Conservation (phyloP, 2,113 vertebrate genomes). For the Bufo gargarizans region DNA sequence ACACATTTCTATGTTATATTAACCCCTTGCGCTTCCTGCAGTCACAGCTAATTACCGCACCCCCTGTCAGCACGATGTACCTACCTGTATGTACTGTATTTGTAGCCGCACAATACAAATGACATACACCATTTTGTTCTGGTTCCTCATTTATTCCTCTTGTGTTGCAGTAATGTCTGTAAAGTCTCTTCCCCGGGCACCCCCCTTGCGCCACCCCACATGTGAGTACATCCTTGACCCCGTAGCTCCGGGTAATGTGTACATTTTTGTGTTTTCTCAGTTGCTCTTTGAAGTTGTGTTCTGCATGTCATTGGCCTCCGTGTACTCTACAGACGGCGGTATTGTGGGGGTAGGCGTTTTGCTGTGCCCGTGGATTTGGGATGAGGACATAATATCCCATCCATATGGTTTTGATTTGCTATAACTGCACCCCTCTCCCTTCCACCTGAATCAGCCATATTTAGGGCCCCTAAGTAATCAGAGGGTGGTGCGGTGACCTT, state of each 20-base stretch:
- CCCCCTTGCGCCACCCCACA: conserved; percentile 76
- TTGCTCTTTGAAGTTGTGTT: neutral
- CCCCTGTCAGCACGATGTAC: neutral
- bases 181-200: conserved; percentile 74
- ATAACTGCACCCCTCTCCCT: neutral
- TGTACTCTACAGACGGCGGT: accelerated
- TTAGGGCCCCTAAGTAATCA: neutral
- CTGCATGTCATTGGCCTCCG: neutral
- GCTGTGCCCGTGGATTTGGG: neutral
- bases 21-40: neutral
- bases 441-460: neutral
- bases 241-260: neutral
- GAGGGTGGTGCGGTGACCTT: neutral
- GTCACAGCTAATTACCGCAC: neutral
- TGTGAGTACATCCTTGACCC: conserved; percentile 78
- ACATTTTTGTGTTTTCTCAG: neutral
- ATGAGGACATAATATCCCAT: too few species aligned
- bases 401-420: too few species aligned
- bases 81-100: conserved; percentile 43
- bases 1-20: neutral
- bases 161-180: conserved; percentile 74
- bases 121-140: conserved; percentile 1
- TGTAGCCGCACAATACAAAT: conserved; percentile 21
- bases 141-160: conserved; percentile 50
- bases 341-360: neutral